Conservation (phyloP, 2,888 invertebrate species). For the Melanchra persicariae region DNA sequence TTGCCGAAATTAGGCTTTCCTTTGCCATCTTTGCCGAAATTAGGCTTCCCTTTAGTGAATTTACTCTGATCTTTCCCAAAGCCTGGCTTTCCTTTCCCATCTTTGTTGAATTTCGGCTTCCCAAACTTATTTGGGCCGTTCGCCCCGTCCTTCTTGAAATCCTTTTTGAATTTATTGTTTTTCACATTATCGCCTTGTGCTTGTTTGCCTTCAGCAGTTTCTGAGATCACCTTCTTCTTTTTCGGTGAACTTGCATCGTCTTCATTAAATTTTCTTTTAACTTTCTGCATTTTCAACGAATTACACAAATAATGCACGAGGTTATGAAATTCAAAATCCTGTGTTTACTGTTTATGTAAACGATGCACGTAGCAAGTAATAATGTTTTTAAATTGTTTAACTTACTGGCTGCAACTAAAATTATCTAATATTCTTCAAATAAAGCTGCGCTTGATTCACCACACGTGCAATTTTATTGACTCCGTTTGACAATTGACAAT, state of each 20-base stretch:
- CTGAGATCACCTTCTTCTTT: conserved; percentile 79
- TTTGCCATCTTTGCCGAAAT: conserved; percentile 56
- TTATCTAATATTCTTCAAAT: not conserved
- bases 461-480: conserved; percentile 41
- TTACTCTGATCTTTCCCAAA: conserved; percentile 52
- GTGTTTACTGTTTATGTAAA: not conserved
- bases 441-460: not conserved
- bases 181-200: conserved; percentile 48
- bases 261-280: conserved; percentile 81
- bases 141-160: conserved; percentile 55
- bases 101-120: conserved; percentile 47
- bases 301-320: conserved; percentile 50
- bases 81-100: conserved; percentile 48
- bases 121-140: conserved; percentile 53
- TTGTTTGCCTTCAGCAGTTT: conserved; percentile 45
- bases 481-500: conserved; percentile 32
- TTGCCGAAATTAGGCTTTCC: conserved; percentile 48
- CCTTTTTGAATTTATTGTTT: conserved; percentile 55
- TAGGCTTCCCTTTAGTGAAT: conserved; percentile 48
- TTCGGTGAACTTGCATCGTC: conserved; percentile 70
- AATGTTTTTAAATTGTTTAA: not conserved
- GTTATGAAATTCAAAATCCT: conserved; percentile 51
- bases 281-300: conserved; percentile 79
- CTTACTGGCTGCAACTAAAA: not conserved
- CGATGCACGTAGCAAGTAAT: not conserved